Evolutionary conservation across 2,888 invertebrate genomes (phyloP), one percentile per base, ranked within the genome.

Genomic region (Cryptophagus acutangulus): DNA sequence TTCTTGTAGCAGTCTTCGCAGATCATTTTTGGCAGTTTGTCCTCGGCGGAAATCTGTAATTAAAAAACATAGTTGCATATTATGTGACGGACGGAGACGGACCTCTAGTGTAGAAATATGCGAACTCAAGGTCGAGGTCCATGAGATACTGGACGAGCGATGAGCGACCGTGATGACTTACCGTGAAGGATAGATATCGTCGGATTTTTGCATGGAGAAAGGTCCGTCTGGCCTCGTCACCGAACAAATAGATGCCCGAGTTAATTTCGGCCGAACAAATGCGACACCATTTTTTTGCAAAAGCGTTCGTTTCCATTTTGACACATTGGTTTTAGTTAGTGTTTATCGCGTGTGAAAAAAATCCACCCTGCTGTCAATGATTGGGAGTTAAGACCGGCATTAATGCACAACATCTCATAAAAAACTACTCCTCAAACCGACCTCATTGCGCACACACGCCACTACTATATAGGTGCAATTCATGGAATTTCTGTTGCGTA

Each of bases 151-250:
- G n/a, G n/a, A n/a, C n/a, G n/a, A n/a, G n/a, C n/a, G n/a, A n/a
- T n/a, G n/a, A n/a, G n/a, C n/a, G n/a, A n/a, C n/a, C n/a, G n/a
- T n/a, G n/a, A n/a, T 16, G 9, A 9, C 61, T 70, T 64, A 82
- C 83, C 74, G 78, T 74, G 58, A 84, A 76, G 57, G 78, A 74
- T 52, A 83, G 72, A 71, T 82, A 83, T 71, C 78, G 79, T 59
- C 75, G 75, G 54, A 84, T 77, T 71, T 81, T 82, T 48, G 77
- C 76, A 61, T 78, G 76, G 43, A 83, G 71, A 58, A 77, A 75
- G 69, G 77, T 74, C 59, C 74, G 74, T 63, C 77, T 75, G 43
- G 81, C 81, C 70, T 82, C 79, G 57, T 77, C 75, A 57, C 79
- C 76, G 62, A 79, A 82, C 67, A 81, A 74, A 71, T 76, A 74